Base-by-base conservation (phyloP, 2,797 vertebrate genomes). In the Enoplosus armatus region DNA sequence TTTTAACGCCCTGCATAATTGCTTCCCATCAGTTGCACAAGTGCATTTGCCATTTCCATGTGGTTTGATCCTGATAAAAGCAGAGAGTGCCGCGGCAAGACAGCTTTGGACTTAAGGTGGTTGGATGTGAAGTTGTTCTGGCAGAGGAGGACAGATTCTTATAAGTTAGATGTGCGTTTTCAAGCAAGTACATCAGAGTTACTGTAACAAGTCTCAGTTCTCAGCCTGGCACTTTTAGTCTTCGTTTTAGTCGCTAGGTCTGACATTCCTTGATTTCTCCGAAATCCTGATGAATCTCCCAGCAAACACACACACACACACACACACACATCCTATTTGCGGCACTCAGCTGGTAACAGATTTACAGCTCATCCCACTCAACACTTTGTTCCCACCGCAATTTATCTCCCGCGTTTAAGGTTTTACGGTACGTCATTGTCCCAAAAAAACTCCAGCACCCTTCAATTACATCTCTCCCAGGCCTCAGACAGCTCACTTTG, bases 381-480 rank as follows among this genome's bases (percentile, higher is more conserved):
- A 87, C 83, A 76, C 86, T 90, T 86, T 88, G 87, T 91, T 92
- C 84, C 85, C 83, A 78, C 80, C 39, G 43, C 84, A 84, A 50
- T 91, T 89, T 91, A 84, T 85, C 81, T 87, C 80, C 80, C 1
- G 9, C 74, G 87, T 72, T 89, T 84, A 82, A 85, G 80, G 91
- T 91, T 93, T 94, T 94, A 93, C 78, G 68, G 75, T 67, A 67
- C 77, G 82, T 86, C 83, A 86, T 85, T 85, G 77, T 85, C 84
- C 85, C 83, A 51, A 68, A 77, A 85, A 86, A 89, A 41, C 74
- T 86, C 69, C 72, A 85, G 72, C 66, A 77, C 64, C 88, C 88
- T 88, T 86, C 87, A 88, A 84, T 91, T 87, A 84, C 87, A 90
- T 67, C 80, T 56, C 69, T 74, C 68, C 80, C 80, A 65, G 56